phyloP scores from a whole-genome alignment of 1,140 invertebrate genomes.

The Aphelenchoides avenae region DNA sequence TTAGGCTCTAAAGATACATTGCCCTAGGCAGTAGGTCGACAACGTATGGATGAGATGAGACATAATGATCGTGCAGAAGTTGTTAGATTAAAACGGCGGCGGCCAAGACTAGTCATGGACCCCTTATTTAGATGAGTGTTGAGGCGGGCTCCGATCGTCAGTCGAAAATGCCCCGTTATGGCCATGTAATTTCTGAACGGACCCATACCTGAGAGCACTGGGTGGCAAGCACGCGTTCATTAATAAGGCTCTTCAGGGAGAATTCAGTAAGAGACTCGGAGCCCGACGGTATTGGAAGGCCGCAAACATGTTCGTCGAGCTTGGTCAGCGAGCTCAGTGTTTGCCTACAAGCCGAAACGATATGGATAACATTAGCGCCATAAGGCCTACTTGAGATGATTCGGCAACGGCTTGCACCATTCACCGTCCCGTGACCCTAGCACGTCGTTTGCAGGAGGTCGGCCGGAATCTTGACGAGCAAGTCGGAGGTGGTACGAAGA shows the following conservation, averaged over 20 bases:
- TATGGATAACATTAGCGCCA: not conserved
- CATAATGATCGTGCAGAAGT: too few species aligned
- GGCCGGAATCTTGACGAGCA: slow-evolving; percentile 21
- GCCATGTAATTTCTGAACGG: not conserved
- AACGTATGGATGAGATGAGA: too few species aligned
- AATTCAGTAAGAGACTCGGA: slow-evolving; percentile 21
- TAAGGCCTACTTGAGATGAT: slow-evolving; percentile 1
- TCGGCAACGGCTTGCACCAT: not conserved
- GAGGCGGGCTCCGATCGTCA: slow-evolving; percentile 5
- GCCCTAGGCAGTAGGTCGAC: too few species aligned
- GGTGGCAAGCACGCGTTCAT: slow-evolving; percentile 21
- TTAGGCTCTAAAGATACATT: too few species aligned
- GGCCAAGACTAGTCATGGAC: too few species aligned
- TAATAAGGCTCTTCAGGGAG: slow-evolving; percentile 30
- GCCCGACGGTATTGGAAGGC: slow-evolving; percentile 8
- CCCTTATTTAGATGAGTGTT: too few species aligned
- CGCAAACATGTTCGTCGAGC: slow-evolving; percentile 8
- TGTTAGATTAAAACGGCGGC: too few species aligned
- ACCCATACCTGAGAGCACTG: not conserved
- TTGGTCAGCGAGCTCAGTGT: slow-evolving; percentile 14
- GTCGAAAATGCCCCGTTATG: slow-evolving; percentile 11
- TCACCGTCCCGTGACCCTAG: slow-evolving; percentile 12
- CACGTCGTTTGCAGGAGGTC: slow-evolving; percentile 1
- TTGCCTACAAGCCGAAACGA: slow-evolving; percentile 6
- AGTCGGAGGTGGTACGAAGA: slow-evolving; percentile 19